phyloP scores from a whole-genome alignment of 1,140 invertebrate species.

The Penaeus japonicus region DNA sequence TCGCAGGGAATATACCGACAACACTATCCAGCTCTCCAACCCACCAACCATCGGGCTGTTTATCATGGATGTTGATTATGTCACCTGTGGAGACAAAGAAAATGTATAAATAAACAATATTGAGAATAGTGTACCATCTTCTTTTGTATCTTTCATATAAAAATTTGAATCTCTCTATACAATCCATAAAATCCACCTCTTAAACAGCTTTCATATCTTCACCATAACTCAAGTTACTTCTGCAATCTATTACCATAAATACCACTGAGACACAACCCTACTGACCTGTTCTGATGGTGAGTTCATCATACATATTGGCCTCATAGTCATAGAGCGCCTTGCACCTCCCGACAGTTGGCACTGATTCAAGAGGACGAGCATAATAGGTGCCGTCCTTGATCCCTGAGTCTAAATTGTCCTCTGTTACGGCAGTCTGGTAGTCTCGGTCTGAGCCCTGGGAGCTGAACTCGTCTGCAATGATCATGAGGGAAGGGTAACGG shows the following conservation, averaged over 20 bases:
- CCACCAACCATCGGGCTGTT: slow-evolving; percentile 96
- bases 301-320: slow-evolving; percentile 87
- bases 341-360: slow-evolving; percentile 72
- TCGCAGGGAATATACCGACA: slow-evolving; percentile 91
- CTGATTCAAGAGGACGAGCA: slow-evolving; percentile 60
- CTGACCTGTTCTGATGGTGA: slow-evolving; percentile 79
- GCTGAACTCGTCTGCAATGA: slow-evolving; percentile 59
- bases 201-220: neutral
- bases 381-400: slow-evolving; percentile 45
- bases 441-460: slow-evolving; percentile 59
- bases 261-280: neutral
- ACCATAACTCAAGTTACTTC: neutral
- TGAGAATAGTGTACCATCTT: neutral
- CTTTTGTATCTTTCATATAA: neutral
- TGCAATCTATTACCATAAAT: neutral
- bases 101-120: neutral
- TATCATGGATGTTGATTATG: slow-evolving; percentile 86
- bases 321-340: slow-evolving; percentile 87
- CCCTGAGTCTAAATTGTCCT: slow-evolving; percentile 40
- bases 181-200: neutral
- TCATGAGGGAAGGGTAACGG: slow-evolving; percentile 58
- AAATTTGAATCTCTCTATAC: neutral
- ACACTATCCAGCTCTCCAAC: slow-evolving; percentile 84
- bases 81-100: slow-evolving; percentile 72
- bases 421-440: slow-evolving; percentile 54